Percentiles rank a stretch among this genome's conserved stretches.
Conservation (phyloP, 2,888 invertebrate genomes). For the Schizaphis graminum region DNA sequence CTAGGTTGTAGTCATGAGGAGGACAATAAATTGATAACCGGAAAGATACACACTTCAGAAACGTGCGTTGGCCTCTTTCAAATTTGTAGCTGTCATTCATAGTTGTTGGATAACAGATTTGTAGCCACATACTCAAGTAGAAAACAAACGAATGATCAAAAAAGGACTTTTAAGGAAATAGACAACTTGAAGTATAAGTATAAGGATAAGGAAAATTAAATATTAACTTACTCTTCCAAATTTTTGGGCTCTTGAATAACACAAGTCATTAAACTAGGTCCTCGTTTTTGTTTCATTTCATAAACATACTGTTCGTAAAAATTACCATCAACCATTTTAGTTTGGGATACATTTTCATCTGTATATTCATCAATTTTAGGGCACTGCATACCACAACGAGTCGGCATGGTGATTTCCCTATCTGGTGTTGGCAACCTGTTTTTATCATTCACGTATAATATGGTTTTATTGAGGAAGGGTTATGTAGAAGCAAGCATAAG, state of each 20-base stretch:
- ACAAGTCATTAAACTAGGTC: slow-evolving; percentile 62
- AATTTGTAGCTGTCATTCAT: too few species aligned
- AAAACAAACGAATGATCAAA: too few species aligned
- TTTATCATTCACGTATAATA: slow-evolving; percentile 61
- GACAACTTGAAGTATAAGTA: too few species aligned
- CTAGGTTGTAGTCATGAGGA: too few species aligned
- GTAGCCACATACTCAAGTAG: too few species aligned
- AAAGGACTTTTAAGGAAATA: too few species aligned
- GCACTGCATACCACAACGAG: slow-evolving; percentile 58
- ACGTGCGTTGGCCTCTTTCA: too few species aligned
- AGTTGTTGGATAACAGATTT: too few species aligned
- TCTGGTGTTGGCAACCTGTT: slow-evolving; percentile 62
- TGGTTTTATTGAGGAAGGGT: slow-evolving; percentile 63
- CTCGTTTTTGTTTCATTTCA: slow-evolving; percentile 64
- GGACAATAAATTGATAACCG: too few species aligned
- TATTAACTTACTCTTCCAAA: slow-evolving; percentile 61
- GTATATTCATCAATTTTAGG: slow-evolving; percentile 36
- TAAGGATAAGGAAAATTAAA: slow-evolving; percentile 25
- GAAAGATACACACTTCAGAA: too few species aligned
- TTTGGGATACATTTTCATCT: slow-evolving; percentile 24
- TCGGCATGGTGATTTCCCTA: slow-evolving; percentile 58
- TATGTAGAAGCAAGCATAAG: slow-evolving; percentile 55
- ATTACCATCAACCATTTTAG: slow-evolving; percentile 28
- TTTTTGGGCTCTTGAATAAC: slow-evolving; percentile 60
- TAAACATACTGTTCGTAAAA: slow-evolving; percentile 62